Evolutionary conservation across 1,140 invertebrate genomes (phyloP).

Genomic region (Cydia amplana): DNA sequence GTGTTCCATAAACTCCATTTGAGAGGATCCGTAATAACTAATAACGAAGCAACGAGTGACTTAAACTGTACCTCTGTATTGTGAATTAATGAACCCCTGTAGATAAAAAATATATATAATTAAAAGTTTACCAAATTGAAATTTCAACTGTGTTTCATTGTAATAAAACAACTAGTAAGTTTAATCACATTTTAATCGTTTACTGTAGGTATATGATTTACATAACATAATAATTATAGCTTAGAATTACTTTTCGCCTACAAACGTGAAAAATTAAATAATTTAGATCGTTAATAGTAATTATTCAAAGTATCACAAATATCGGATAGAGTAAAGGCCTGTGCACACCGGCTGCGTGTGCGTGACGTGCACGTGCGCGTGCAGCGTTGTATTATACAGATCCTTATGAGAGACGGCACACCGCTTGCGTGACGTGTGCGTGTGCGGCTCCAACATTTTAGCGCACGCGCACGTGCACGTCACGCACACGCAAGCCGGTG

Average conservation of each 20-base stretch:
- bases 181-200: slow-evolving; percentile 73
- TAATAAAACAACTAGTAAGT: slow-evolving; percentile 47
- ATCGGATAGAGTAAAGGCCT: slow-evolving; percentile 75
- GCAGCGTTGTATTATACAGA: no score
- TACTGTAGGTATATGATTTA: slow-evolving; percentile 63
- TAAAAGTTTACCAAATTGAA: slow-evolving; percentile 8
- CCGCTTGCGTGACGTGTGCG: no score
- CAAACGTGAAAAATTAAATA: slow-evolving; percentile 79
- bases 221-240: slow-evolving; percentile 65
- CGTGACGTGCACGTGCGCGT: no score
- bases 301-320: slow-evolving; percentile 78
- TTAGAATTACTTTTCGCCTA: slow-evolving; percentile 70
- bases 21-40: slow-evolving; percentile 3
- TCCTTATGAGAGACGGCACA: no score
- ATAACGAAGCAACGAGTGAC: slow-evolving; percentile 7
- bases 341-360: no score
- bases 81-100: slow-evolving; percentile 12
- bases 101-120: slow-evolving; percentile 1
- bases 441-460: no score
- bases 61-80: slow-evolving; percentile 14
- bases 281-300: slow-evolving; percentile 77
- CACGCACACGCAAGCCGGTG: no score
- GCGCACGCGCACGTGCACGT: no score
- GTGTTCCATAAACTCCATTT: not conserved
- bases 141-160: slow-evolving; percentile 5